Evolutionary conservation across 2,113 vertebrate genomes (phyloP).

Genomic region (Amphilophus citrinellus): DNA sequence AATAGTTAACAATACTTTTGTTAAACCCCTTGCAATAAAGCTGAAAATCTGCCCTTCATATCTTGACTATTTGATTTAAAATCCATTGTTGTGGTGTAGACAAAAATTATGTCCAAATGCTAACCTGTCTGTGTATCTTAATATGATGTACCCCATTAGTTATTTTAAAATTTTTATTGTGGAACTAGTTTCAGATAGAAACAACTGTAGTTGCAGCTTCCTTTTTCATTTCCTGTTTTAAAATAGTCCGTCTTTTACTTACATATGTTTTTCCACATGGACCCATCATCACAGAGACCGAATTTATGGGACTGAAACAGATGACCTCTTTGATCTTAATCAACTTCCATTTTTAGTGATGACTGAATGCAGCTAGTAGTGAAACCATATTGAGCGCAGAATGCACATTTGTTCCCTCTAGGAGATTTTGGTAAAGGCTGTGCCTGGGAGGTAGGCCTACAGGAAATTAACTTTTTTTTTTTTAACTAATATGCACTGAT

Average conservation of each 20-base stretch:
- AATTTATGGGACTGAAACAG: not conserved
- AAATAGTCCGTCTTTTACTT: not conserved
- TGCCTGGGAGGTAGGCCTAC: not conserved
- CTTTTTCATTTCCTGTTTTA: conserved; percentile 7
- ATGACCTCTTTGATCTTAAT: conserved; percentile 10
- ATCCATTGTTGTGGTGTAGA: not conserved
- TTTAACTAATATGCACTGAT: not conserved
- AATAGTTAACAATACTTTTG: not conserved
- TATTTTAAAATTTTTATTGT: not conserved
- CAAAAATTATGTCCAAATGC: not conserved
- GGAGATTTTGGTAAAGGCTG: not conserved
- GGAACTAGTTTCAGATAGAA: too few species aligned
- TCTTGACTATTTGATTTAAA: not conserved
- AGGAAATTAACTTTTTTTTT: not conserved
- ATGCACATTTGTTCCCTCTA: not conserved
- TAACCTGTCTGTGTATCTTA: not conserved
- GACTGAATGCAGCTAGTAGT: not conserved
- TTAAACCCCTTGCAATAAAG: not conserved
- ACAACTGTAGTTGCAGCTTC: not conserved
- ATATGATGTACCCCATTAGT: not conserved
- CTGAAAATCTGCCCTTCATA: not conserved
- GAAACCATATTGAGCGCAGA: not conserved
- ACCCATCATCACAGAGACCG: not conserved
- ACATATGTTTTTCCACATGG: not conserved
- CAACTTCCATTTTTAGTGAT: not conserved